Conservation (phyloP, 2,113 vertebrate genomes). For the Melanerpes aurifrons region DNA sequence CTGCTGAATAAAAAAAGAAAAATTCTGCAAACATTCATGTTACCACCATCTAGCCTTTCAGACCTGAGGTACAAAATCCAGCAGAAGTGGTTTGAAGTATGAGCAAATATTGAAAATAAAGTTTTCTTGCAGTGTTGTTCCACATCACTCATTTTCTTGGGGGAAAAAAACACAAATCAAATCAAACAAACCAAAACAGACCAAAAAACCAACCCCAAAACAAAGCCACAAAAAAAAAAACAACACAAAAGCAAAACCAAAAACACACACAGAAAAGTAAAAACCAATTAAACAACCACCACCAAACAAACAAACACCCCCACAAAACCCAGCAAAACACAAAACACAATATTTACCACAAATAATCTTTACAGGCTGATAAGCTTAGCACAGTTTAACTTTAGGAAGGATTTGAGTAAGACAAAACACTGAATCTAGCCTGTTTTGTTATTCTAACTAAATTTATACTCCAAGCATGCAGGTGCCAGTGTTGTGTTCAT, state of each 20-base stretch:
- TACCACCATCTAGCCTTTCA: background rate
- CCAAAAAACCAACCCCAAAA: too few relatives aligned
- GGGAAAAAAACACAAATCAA: accelerated
- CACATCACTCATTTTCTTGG: background rate
- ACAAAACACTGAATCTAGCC: background rate
- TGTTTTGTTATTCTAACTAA: background rate
- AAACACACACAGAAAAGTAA: too few relatives aligned
- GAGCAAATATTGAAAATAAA: background rate
- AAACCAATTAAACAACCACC: background rate
- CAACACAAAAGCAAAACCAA: too few relatives aligned
- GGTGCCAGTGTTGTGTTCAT: background rate
- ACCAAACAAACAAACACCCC: too few relatives aligned
- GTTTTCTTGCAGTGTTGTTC: background rate
- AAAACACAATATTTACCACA: background rate
- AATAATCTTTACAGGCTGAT: background rate
- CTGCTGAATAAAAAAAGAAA: background rate
- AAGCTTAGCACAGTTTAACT: background rate
- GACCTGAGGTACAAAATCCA: background rate
- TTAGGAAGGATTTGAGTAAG: background rate
- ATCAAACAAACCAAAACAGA: too few relatives aligned
- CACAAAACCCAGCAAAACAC: too few relatives aligned
- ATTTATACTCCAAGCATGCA: background rate
- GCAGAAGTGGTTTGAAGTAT: background rate
- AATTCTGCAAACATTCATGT: background rate
- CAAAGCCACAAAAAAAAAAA: too few relatives aligned